These are phyloP conservation scores for Coecobrya sp. DNA, from an alignment of 2,888 invertebrate genomes.

Conservation along the genomic window DNA sequence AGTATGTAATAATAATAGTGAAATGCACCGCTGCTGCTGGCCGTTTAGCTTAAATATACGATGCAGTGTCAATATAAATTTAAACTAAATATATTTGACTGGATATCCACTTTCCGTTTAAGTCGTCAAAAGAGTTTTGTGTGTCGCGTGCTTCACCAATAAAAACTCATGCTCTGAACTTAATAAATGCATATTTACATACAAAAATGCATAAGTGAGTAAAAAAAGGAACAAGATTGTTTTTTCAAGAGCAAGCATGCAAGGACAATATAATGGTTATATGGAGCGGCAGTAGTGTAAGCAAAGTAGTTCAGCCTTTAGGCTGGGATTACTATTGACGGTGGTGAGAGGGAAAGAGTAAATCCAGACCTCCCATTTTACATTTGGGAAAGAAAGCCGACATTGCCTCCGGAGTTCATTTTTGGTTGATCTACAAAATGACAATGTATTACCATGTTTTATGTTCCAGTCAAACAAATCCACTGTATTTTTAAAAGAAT, in stretches of 20 bases:
- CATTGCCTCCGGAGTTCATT: conserved; percentile 10
- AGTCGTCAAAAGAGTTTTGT: conserved; percentile 5
- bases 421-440: neutral
- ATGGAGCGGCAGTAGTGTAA: neutral
- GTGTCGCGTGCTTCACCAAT: conserved; percentile 43
- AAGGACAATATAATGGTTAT: too few relatives aligned
- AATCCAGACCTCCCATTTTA: conserved; percentile 9
- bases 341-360: neutral
- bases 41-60: neutral
- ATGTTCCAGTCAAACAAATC: neutral
- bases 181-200: conserved; percentile 63
- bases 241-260: conserved; percentile 10
- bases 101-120: neutral
- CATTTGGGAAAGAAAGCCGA: neutral
- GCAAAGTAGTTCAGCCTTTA: conserved; percentile 14
- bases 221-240: neutral
- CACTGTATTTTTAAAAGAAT: conserved; percentile 10
- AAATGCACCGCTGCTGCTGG: neutral
- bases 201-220: conserved; percentile 18
- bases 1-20: conserved; percentile 7
- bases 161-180: conserved; percentile 14
- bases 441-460: neutral
- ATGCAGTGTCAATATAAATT: conserved; percentile 17
- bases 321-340: conserved; percentile 8
- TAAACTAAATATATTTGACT: neutral